Evolutionary conservation across 2,888 invertebrate species (phyloP).

Genomic region (Leptopilina syphax): DNA sequence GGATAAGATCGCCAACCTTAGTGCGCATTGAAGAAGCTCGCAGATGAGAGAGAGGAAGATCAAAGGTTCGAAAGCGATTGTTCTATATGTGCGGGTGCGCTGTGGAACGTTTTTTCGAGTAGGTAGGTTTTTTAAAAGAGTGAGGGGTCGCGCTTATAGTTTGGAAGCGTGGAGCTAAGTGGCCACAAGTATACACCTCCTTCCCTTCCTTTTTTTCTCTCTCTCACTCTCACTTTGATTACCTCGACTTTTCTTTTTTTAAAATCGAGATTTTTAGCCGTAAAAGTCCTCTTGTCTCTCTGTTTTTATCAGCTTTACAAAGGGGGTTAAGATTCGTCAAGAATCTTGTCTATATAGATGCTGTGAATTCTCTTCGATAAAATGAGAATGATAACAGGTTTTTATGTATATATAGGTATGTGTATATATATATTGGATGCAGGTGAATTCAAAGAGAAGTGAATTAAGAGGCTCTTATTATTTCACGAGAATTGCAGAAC

Average conservation of each 20-base stretch:
- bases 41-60: constrained; percentile 22
- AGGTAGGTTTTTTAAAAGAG: constrained; percentile 17
- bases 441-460: constrained; percentile 22
- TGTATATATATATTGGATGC: neutral
- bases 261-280: constrained; percentile 21
- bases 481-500: neutral
- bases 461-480: neutral
- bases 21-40: neutral
- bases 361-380: neutral
- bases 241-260: constrained; percentile 56
- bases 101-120: constrained; percentile 37
- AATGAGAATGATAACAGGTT: constrained; percentile 9
- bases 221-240: constrained; percentile 67
- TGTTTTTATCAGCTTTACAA: neutral
- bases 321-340: constrained; percentile 24
- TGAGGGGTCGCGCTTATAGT: constrained; percentile 45
- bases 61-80: constrained; percentile 29
- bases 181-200: constrained; percentile 64
- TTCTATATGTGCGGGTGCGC: constrained; percentile 16
- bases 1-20: constrained; percentile 14
- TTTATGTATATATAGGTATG: too few species aligned
- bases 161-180: constrained; percentile 56
- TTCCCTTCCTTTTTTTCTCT: constrained; percentile 47
- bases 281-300: neutral
- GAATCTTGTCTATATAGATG: neutral